phyloP scores from a whole-genome alignment of 2,113 vertebrate species.

The Sapayoa aenigma region DNA sequence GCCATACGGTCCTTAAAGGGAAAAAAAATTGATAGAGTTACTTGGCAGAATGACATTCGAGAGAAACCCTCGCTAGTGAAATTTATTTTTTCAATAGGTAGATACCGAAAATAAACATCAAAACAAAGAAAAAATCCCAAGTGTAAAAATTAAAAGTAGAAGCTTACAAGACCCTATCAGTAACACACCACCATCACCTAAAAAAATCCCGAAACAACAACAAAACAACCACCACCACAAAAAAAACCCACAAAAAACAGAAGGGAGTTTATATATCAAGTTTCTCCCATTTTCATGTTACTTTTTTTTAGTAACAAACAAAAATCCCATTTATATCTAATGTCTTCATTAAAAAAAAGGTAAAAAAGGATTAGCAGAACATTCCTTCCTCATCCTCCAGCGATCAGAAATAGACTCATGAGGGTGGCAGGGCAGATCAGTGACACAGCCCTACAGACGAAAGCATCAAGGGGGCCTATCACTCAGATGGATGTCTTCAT shows the following conservation, averaged over 20 bases:
- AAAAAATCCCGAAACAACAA: neutral
- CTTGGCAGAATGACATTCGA: neutral
- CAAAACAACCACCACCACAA: too few species aligned
- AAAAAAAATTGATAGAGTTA: neutral
- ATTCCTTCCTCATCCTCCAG: neutral
- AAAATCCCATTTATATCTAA: neutral
- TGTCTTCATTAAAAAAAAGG: neutral
- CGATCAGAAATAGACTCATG: neutral
- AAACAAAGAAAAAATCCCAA: neutral
- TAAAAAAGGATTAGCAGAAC: neutral
- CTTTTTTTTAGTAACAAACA: neutral
- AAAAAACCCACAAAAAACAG: neutral
- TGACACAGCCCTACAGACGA: neutral
- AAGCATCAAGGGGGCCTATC: neutral
- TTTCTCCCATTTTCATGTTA: neutral
- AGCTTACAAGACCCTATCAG: neutral
- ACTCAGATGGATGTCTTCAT: neutral
- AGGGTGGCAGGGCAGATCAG: neutral
- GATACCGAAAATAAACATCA: neutral
- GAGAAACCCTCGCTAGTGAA: neutral
- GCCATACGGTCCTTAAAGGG: neutral
- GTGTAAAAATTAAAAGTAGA: neutral
- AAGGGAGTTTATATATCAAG: rapidly evolving
- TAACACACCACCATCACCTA: neutral
- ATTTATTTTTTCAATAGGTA: neutral